Percentiles rank a stretch among this genome's conserved stretches.
These are phyloP conservation scores for Campopleginae sp. DNA, from an alignment of 2,888 invertebrate species.

Conservation along the genomic window DNA sequence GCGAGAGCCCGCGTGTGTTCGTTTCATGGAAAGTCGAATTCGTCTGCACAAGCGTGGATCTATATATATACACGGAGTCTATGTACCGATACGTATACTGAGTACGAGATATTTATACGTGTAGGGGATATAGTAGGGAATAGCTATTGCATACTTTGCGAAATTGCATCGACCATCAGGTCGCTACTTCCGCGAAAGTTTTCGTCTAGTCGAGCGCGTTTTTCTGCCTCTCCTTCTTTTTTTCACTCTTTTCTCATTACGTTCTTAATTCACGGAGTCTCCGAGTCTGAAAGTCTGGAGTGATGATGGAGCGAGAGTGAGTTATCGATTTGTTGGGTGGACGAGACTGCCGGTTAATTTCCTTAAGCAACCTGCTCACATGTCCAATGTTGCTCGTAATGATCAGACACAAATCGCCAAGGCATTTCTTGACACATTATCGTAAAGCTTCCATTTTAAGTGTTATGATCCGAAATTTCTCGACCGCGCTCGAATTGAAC, in stretches of 20 bases:
- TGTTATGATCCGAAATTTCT: background rate
- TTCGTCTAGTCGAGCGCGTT: constrained; percentile 43
- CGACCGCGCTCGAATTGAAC: background rate
- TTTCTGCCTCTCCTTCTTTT: constrained; percentile 7
- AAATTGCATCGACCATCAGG: constrained; percentile 69
- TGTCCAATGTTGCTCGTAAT: background rate
- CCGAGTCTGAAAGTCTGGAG: constrained; percentile 29
- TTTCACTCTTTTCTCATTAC: constrained; percentile 49
- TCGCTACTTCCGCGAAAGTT: constrained; percentile 78
- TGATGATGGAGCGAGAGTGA: constrained; percentile 57
- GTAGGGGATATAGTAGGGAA: constrained; percentile 73
- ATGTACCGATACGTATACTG: background rate
- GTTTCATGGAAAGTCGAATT: constrained; percentile 78
- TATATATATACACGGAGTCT: constrained; percentile 34
- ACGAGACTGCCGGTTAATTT: constrained; percentile 20
- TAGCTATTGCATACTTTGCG: constrained; percentile 74
- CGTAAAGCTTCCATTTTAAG: background rate
- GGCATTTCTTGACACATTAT: background rate
- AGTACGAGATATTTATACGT: background rate
- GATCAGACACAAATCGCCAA: background rate
- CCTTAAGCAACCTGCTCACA: background rate
- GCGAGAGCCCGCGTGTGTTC: constrained; percentile 17
- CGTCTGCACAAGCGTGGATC: constrained; percentile 8
- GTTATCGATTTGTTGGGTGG: constrained; percentile 37
- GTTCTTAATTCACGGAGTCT: constrained; percentile 25